phyloP scores from a whole-genome alignment of 2,113 vertebrate genomes.

The Scartelaos histophorus region DNA sequence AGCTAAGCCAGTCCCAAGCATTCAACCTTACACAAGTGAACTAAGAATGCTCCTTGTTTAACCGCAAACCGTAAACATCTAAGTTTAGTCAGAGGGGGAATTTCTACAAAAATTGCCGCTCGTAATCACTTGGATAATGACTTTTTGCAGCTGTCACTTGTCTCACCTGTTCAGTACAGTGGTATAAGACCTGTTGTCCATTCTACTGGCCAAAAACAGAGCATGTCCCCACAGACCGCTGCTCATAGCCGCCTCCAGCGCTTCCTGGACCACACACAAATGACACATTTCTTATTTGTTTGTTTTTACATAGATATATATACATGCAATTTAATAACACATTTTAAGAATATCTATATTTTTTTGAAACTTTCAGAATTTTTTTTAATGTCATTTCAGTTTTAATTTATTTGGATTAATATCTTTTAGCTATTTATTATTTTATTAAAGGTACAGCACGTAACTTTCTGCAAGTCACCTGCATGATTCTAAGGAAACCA shows the following conservation, averaged over 20 bases:
- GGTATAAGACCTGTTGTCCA: constrained; percentile 87
- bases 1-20: not conserved
- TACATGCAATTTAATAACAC: not conserved
- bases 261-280: constrained; percentile 77
- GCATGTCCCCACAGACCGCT: constrained; percentile 91
- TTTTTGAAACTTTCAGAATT: too few relatives aligned
- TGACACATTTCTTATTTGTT: not conserved
- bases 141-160: constrained; percentile 17
- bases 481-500: too few relatives aligned
- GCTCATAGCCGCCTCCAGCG: constrained; percentile 88
- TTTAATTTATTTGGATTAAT: too few relatives aligned
- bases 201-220: constrained; percentile 91
- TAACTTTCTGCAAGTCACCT: too few relatives aligned
- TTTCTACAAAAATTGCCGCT: constrained; percentile 27
- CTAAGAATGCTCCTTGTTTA: not conserved
- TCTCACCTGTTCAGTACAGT: constrained; percentile 84
- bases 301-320: not conserved
- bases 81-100: constrained; percentile 24
- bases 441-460: too few relatives aligned
- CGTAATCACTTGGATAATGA: not conserved
- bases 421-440: too few relatives aligned
- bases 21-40: not conserved
- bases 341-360: not conserved
- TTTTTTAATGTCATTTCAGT: too few relatives aligned
- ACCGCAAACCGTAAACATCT: not conserved